Percentiles rank a stretch among this genome's conserved stretches.
These are phyloP conservation scores for Lasius fuliginosus DNA, from an alignment of 2,888 invertebrate genomes.

Conservation along the genomic window DNA sequence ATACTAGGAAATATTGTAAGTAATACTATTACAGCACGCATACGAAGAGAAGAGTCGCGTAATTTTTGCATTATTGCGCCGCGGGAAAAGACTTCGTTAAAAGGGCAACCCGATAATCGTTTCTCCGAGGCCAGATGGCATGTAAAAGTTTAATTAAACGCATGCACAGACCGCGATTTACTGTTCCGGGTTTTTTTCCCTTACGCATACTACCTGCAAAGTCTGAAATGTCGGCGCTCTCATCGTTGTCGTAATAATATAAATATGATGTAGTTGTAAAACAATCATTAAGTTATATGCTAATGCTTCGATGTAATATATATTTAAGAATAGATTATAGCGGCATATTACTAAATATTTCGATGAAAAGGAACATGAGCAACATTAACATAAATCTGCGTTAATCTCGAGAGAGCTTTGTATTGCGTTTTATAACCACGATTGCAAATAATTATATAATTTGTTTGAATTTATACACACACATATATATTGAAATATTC, in stretches of 20 bases:
- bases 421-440: not conserved
- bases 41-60: not conserved
- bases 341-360: slow-evolving; percentile 14
- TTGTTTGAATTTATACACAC: not conserved
- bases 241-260: not conserved
- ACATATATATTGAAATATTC: not conserved
- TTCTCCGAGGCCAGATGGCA: slow-evolving; percentile 22
- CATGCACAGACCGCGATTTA: not conserved
- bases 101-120: slow-evolving; percentile 18
- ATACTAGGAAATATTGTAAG: slow-evolving; percentile 7
- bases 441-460: not conserved
- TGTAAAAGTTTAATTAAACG: slow-evolving; percentile 44
- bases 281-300: not conserved
- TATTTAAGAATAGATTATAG: not conserved
- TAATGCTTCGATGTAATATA: not conserved
- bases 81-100: slow-evolving; percentile 14
- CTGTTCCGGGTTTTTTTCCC: not conserved
- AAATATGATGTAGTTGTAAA: not conserved
- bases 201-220: not conserved
- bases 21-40: slow-evolving; percentile 18
- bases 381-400: not conserved
- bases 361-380: not conserved
- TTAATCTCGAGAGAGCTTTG: slow-evolving; percentile 3
- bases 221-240: not conserved
- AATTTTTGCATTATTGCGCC: slow-evolving; percentile 10